Percentiles rank a stretch among this genome's conserved stretches.
Evolutionary conservation across 2,888 invertebrate genomes (phyloP).

Genomic region (Lasioglossum pauxillum): DNA sequence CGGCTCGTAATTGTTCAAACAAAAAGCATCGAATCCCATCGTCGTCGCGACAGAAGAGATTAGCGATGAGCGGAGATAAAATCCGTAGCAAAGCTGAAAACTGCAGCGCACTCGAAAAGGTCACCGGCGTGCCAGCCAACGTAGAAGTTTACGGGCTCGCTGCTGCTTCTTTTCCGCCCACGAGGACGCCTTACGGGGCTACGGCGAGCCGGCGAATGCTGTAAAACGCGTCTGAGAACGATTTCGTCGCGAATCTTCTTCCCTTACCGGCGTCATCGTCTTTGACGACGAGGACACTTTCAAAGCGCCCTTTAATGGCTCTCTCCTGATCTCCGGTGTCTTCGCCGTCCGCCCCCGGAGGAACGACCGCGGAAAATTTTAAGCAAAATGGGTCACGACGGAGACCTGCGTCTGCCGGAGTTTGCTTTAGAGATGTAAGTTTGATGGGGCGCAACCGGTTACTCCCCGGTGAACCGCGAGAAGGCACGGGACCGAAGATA

Average conservation of each 20-base stretch:
- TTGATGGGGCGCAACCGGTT: constrained; percentile 25
- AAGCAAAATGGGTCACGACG: constrained; percentile 21
- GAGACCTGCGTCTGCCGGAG: constrained; percentile 19
- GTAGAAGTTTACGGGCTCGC: constrained; percentile 50
- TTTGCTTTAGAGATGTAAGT: constrained; percentile 38
- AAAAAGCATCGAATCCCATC: not conserved
- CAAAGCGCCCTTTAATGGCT: constrained; percentile 35
- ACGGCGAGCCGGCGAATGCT: constrained; percentile 6
- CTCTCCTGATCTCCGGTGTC: constrained; percentile 26
- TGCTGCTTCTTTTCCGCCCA: constrained; percentile 43
- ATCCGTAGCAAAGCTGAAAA: constrained; percentile 44
- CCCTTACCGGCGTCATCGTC: constrained; percentile 32
- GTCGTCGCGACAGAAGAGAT: constrained; percentile 14
- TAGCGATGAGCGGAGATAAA: constrained; percentile 18
- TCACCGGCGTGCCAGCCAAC: constrained; percentile 33
- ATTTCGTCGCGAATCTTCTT: constrained; percentile 51
- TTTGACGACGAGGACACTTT: constrained; percentile 7
- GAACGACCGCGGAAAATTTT: constrained; percentile 25
- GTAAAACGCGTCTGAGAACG: constrained; percentile 42
- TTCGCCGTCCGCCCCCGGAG: not conserved
- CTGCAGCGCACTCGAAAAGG: constrained; percentile 28
- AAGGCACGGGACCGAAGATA: constrained; percentile 28
- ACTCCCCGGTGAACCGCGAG: constrained; percentile 29
- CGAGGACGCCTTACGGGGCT: constrained; percentile 29
- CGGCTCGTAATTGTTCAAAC: not conserved